phyloP scores from a whole-genome alignment of 2,888 invertebrate species.

The Drosophila flavopinicola region DNA sequence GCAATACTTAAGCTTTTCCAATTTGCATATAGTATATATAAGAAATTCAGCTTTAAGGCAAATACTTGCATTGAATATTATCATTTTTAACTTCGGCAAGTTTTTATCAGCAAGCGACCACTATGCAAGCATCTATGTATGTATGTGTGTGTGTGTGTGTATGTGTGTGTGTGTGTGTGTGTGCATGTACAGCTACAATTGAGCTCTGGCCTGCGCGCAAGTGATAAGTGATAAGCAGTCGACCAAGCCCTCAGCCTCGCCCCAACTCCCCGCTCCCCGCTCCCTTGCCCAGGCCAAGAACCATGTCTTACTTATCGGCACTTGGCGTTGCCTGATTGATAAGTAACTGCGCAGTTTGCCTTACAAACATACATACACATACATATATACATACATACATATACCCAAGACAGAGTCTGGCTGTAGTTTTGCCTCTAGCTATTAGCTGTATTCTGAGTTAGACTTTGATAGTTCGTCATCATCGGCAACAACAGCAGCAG shows the following conservation, averaged over 20 bases:
- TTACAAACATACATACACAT: no score
- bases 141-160: background rate
- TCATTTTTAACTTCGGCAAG: background rate
- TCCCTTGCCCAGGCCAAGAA: no score
- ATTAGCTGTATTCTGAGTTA: constrained; percentile 22
- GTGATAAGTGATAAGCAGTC: constrained; percentile 36
- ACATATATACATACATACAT: no score
- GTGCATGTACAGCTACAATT: constrained; percentile 8
- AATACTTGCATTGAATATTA: background rate
- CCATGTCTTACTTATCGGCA: constrained; percentile 35
- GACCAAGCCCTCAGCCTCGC: background rate
- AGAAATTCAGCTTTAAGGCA: no score
- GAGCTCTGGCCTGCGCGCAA: constrained; percentile 24
- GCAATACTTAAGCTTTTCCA: no score
- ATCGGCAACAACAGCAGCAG: constrained; percentile 16
- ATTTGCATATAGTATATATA: no score
- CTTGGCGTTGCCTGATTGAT: constrained; percentile 44
- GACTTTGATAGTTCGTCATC: constrained; percentile 54
- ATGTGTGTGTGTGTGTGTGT: background rate
- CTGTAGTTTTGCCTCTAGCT: constrained; percentile 8
- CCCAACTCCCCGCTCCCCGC: background rate
- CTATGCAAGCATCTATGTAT: background rate
- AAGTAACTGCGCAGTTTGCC: constrained; percentile 64
- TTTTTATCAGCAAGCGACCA: background rate
- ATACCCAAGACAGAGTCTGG: background rate